These are phyloP conservation scores for Pangasius sanitwongsei DNA, from an alignment of 2,797 vertebrate genomes.

Conservation along the genomic window DNA sequence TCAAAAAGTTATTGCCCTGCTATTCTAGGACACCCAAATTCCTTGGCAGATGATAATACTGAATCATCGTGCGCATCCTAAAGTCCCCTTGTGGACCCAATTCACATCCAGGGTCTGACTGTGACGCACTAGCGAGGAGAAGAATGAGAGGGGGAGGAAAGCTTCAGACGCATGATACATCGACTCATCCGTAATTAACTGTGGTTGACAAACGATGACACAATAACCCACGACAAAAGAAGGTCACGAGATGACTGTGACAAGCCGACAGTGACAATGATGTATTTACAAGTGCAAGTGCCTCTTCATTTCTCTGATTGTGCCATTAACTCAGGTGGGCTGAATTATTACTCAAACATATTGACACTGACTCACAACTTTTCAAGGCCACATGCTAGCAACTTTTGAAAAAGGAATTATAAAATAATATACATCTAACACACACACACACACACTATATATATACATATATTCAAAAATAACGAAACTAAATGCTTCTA, in stretches of 20 bases:
- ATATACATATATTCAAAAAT: neutral
- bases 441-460: too few species aligned
- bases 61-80: slow-evolving; percentile 13
- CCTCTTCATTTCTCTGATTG: slow-evolving; percentile 27
- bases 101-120: neutral
- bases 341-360: slow-evolving; percentile 6
- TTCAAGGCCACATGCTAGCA: neutral
- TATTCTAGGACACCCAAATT: slow-evolving; percentile 1
- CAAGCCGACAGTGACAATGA: slow-evolving; percentile 42
- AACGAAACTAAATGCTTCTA: too few species aligned
- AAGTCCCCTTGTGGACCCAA: slow-evolving; percentile 5
- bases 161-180: slow-evolving; percentile 44
- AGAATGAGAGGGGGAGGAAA: neutral
- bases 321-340: slow-evolving; percentile 12
- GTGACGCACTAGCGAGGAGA: neutral
- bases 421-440: neutral
- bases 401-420: neutral
- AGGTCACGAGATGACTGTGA: slow-evolving; percentile 52
- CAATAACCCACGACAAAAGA: slow-evolving; percentile 43
- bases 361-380: neutral
- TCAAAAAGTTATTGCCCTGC: slow-evolving; percentile 23
- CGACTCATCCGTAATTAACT: slow-evolving; percentile 45
- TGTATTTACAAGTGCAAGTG: slow-evolving; percentile 29
- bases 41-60: slow-evolving; percentile 10
- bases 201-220: slow-evolving; percentile 51